Evolutionary conservation across 2,113 vertebrate species (phyloP), one percentile per base, ranked within the genome.

Genomic region (Siniperca knerii): DNA sequence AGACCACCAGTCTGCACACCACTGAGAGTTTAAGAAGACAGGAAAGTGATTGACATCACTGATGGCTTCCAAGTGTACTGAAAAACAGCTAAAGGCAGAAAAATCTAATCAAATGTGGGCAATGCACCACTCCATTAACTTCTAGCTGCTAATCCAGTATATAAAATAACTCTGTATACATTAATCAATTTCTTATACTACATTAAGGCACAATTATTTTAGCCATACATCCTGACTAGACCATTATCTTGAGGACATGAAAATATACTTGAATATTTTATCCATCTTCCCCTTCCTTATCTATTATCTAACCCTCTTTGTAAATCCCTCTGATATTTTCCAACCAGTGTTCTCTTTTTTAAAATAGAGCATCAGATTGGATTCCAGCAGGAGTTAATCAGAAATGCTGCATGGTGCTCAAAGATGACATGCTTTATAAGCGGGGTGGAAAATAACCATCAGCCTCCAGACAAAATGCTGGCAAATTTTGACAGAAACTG

Each of bases 381-480:
- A 87, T 83, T 90, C 83, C 71, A 88, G 64, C 82, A 75, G 75
- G 73, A 85, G 77, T 69, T 90, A 75, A 89, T 90, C 85, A 84
- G 82, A 91, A 88, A 86, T 76, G 73, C 68, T 60, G 73, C 80
- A 84, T n/a, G 75, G 71, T 69, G 78, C 61, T 80, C 29, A 57
- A 55, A 87, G 69, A 85, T 85, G 87, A 76, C 78, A 80, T 66
- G 84, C 81, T 88, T 67, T 69, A 83, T 81, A 77, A 84, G 15
- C 55, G 4, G 44, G 50, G 67, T 80, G 74, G 62, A 75, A 89
- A 92, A 87, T 73, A 88, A 79, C 75, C 75, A 73, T 83, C 77
- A 70, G 86, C 60, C 65, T 89, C 67, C 62, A 65, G 77, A 85
- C 70, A 50, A 81, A 80, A 67, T 8, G 68, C 75, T 8, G 15